Evolutionary conservation across 2,888 invertebrate species (phyloP), one percentile per base, ranked within the genome.

Genomic region (Caenorhabditis angaria): DNA sequence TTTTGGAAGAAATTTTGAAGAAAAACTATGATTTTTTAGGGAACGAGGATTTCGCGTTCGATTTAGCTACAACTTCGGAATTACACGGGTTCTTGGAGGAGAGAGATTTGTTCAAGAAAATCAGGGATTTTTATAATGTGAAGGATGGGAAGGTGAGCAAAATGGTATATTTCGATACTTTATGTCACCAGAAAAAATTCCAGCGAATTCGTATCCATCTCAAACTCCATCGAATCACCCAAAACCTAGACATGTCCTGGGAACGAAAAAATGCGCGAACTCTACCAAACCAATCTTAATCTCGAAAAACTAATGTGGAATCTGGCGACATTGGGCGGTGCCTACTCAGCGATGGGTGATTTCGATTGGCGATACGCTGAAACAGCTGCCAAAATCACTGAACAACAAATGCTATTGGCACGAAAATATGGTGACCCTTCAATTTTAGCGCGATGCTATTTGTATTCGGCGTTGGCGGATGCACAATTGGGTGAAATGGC

Each of bases 271-370:
- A 53, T 80, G 12, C 69, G 68, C 28, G 57, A 61, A 32, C 51
- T 67, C 5, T 67, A 71, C n/a, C 71, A 67, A 5, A 59, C 59
- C n/a, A 63, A 67, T 63, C 66, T 83, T 12, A 94, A 94, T 89
- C 89, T 93, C 81, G 94, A 94, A 81, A 91, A 93, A 89, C 91
- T 93, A 29, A 92, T 96, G 90, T 94, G 95, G 22, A 95, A 95
- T 94, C 89, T 97, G 27, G 97, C 96, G 24, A 97, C 97, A 0
- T 90, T 97, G 20, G 97, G 97, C 2, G 97, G 97, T 56, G 97
- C 95, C 1, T 97, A 94, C 88, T 97, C 97, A 1, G 94, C 96
- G 0, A 90, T 97, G 62, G 97, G 97, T 1, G 96, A 97, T 87
- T 92, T 93, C 85, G 93, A 80, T 35, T 10, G 27, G 12, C 61